Conservation (phyloP, 2,797 vertebrate species). For the Otolemur crassicaudatus region DNA sequence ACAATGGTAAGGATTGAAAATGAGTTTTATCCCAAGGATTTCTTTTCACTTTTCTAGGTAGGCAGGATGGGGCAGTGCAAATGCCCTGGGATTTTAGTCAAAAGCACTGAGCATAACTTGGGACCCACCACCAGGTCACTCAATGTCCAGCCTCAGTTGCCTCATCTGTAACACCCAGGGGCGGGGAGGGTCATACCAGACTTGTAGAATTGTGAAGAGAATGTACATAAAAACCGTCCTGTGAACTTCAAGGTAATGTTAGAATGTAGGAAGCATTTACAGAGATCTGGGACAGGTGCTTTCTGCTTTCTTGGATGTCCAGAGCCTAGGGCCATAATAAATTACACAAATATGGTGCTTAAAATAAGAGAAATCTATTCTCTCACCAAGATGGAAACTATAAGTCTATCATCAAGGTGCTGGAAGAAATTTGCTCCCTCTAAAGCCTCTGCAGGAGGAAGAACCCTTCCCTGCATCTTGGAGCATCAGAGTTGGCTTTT, state of each 20-base stretch:
- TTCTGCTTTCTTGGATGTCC: conserved; percentile 14
- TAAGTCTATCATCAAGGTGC: neutral
- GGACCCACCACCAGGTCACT: neutral
- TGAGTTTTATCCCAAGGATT: neutral
- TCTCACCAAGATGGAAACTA: neutral
- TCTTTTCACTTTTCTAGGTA: neutral
- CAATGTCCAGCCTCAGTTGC: neutral
- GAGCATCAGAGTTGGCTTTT: neutral
- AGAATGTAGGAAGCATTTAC: conserved; percentile 20
- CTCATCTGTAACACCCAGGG: neutral
- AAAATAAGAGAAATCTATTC: neutral
- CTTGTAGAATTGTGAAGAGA: neutral
- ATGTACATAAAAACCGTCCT: neutral
- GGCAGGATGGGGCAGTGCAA: conserved; percentile 35
- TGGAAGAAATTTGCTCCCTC: neutral
- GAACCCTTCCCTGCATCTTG: neutral
- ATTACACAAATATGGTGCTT: neutral
- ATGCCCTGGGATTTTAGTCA: neutral
- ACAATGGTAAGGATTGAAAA: neutral
- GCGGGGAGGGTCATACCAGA: neutral
- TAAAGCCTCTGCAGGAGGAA: neutral
- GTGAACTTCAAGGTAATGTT: neutral
- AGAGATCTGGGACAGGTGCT: neutral
- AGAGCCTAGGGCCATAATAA: neutral
- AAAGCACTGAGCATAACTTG: neutral